Conservation (phyloP, 2,797 vertebrate species). For the Peromyscus aztecus region DNA sequence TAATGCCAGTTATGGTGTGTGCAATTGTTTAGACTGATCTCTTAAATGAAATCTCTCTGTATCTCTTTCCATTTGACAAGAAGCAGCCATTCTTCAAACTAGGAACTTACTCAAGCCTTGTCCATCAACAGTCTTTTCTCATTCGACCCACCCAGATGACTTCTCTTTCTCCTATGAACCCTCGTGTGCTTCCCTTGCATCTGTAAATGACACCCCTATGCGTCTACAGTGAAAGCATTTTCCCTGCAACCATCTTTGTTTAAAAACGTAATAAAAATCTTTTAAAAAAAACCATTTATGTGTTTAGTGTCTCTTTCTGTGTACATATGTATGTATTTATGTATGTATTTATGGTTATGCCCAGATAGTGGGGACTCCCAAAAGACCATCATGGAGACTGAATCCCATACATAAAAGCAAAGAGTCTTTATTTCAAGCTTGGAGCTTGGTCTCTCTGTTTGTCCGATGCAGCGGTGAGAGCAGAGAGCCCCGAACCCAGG, state of each 20-base stretch:
- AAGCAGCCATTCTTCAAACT: neutral
- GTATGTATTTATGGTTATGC: neutral
- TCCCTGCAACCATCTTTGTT: neutral
- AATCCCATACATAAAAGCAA: no score
- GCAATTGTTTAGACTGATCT: neutral
- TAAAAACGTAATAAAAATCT: neutral
- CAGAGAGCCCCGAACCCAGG: no score
- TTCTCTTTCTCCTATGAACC: neutral
- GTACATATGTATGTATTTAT: neutral
- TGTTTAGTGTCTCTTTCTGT: neutral
- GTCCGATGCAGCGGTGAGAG: no score
- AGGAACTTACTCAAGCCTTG: neutral
- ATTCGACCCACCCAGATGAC: neutral
- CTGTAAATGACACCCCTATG: neutral
- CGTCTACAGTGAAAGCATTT: neutral
- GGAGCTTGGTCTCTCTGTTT: no score
- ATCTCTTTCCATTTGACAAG: conserved; percentile 23
- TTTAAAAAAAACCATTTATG: neutral
- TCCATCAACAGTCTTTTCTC: neutral
- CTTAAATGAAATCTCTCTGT: neutral
- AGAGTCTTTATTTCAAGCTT: no score
- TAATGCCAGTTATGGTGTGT: neutral
- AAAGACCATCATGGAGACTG: no score
- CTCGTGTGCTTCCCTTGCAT: neutral
- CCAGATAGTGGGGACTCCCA: no score